Percentiles rank a stretch among this genome's conserved stretches.
phyloP scores from a whole-genome alignment of 1,140 invertebrate species.

The Atta cephalotes region DNA sequence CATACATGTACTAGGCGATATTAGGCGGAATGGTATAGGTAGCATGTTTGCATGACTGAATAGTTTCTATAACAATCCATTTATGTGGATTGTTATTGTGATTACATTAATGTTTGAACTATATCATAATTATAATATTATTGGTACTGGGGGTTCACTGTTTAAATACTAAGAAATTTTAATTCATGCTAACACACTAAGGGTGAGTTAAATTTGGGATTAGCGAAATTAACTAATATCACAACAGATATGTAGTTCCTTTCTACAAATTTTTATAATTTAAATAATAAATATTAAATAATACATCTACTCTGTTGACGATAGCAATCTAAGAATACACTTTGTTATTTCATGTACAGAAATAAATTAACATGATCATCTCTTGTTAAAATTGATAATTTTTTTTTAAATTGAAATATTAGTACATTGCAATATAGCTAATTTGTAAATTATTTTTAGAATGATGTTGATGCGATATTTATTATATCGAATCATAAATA shows the following conservation, averaged over 20 bases:
- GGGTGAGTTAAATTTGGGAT: background rate
- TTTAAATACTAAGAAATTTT: slow-evolving; percentile 24
- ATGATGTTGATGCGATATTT: slow-evolving; percentile 15
- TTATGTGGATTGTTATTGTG: slow-evolving; percentile 63
- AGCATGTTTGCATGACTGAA: slow-evolving; percentile 74
- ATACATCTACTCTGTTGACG: background rate
- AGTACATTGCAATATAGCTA: slow-evolving; percentile 27
- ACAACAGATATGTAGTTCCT: slow-evolving; percentile 31
- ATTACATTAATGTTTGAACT: slow-evolving; percentile 62
- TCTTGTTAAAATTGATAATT: slow-evolving; percentile 34
- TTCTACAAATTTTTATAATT: background rate
- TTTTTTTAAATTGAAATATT: slow-evolving; percentile 40
- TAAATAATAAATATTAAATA: background rate
- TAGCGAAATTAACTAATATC: slow-evolving; percentile 19
- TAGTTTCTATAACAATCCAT: slow-evolving; percentile 60
- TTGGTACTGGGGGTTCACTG: slow-evolving; percentile 56
- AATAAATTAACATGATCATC: background rate
- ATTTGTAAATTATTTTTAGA: slow-evolving; percentile 25
- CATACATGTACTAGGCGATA: slow-evolving; percentile 49
- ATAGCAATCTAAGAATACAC: background rate
- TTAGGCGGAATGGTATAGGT: slow-evolving; percentile 73
- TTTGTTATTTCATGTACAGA: background rate
- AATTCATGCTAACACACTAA: slow-evolving; percentile 36
- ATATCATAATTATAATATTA: slow-evolving; percentile 64
- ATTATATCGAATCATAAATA: background rate